Percentiles rank a stretch among this genome's conserved stretches.
Evolutionary conservation across 1,140 invertebrate genomes (phyloP).

Genomic region (Eubasilissa regina): DNA sequence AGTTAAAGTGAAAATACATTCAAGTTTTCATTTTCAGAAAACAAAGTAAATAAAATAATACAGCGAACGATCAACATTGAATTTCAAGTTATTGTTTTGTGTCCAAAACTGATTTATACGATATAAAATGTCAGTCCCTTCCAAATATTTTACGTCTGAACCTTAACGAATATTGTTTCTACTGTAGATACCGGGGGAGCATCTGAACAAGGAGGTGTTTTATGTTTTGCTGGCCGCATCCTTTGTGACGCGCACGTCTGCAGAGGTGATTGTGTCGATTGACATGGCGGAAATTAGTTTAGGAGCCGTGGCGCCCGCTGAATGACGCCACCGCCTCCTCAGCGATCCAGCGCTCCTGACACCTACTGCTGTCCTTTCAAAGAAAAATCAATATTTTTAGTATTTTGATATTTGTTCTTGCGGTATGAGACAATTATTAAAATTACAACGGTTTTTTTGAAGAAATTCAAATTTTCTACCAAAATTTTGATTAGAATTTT

Average conservation of each 20-base stretch:
- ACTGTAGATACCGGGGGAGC: neutral
- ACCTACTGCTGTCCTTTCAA: conserved; percentile 5
- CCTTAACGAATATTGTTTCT: neutral
- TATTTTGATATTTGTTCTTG: too few species aligned
- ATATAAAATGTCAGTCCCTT: neutral
- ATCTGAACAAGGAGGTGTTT: conserved; percentile 12
- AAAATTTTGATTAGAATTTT: too few species aligned
- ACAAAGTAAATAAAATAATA: neutral
- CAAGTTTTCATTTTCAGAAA: too few species aligned
- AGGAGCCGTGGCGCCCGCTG: conserved; percentile 49
- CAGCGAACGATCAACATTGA: too few species aligned
- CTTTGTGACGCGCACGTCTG: conserved; percentile 53
- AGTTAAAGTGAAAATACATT: too few species aligned
- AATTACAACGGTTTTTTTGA: too few species aligned
- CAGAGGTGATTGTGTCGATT: conserved; percentile 58
- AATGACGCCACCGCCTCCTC: conserved; percentile 51
- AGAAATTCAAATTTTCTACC: too few species aligned
- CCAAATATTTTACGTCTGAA: neutral
- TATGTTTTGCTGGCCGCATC: conserved; percentile 43
- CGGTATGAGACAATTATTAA: too few species aligned
- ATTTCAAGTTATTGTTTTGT: too few species aligned
- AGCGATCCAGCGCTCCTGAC: conserved; percentile 4
- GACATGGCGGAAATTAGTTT: conserved; percentile 61
- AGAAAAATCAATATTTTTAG: neutral
- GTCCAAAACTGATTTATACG: neutral